phyloP scores from a whole-genome alignment of 2,113 vertebrate genomes.

The Phaetusa simplex region DNA sequence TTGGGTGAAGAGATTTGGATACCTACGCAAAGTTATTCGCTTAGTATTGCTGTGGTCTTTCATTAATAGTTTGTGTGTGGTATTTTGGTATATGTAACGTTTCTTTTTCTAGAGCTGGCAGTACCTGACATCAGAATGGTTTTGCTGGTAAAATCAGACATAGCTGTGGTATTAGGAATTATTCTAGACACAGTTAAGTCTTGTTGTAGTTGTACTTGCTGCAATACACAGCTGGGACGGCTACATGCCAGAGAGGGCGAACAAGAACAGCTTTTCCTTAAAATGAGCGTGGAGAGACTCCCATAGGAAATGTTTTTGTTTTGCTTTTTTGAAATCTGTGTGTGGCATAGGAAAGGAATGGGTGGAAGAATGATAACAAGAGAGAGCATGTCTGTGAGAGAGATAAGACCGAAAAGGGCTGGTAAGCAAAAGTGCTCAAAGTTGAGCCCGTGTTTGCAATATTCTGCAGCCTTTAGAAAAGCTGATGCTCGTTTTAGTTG shows the following conservation, averaged over 20 bases:
- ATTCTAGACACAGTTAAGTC: conserved; percentile 16
- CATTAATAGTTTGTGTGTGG: background rate
- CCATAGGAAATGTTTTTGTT: conserved; percentile 27
- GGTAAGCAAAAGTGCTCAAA: conserved; percentile 24
- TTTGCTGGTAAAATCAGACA: conserved; percentile 34
- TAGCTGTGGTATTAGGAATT: conserved; percentile 53
- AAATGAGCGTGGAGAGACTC: conserved; percentile 19
- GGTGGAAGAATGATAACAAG: conserved; percentile 53
- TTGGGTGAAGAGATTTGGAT: background rate
- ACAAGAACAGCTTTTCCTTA: conserved; percentile 39
- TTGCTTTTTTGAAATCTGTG: conserved; percentile 35
- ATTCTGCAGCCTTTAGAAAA: background rate
- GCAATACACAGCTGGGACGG: conserved; percentile 43
- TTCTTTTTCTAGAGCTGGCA: background rate
- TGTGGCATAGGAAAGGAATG: conserved; percentile 18
- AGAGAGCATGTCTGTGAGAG: conserved; percentile 22
- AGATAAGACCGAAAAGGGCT: conserved; percentile 51
- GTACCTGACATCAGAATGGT: background rate
- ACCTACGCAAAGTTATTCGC: background rate
- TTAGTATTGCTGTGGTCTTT: background rate
- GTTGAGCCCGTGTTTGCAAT: conserved; percentile 13
- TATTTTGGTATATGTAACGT: background rate
- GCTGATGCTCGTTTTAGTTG: background rate
- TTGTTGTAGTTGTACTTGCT: conserved; percentile 39
- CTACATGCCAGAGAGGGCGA: conserved; percentile 29